Percentiles rank a stretch among this genome's conserved stretches.
These are phyloP conservation scores for Ditula angustiorana DNA, from an alignment of 2,888 invertebrate species.

Conservation along the genomic window DNA sequence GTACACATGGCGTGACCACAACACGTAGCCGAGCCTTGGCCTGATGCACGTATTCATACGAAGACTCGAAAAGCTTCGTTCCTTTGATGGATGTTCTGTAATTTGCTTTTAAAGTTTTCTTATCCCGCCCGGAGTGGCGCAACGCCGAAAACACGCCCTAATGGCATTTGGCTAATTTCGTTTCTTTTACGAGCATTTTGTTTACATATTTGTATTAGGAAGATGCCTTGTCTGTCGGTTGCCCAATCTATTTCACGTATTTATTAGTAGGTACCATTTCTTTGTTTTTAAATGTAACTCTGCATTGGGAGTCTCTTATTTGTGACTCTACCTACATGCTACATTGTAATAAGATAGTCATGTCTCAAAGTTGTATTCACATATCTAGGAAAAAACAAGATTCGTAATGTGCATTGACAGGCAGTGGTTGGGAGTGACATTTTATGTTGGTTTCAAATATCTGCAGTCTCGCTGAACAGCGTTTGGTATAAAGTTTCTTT, in stretches of 20 bases:
- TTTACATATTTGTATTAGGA: constrained; percentile 65
- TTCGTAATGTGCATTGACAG: constrained; percentile 1
- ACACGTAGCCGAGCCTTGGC: constrained; percentile 41
- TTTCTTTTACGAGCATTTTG: constrained; percentile 66
- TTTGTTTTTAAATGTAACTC: background rate
- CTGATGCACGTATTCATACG: constrained; percentile 19
- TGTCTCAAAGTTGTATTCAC: background rate
- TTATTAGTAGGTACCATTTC: constrained; percentile 45
- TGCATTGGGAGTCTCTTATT: background rate
- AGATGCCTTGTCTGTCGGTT: constrained; percentile 60
- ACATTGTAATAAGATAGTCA: constrained; percentile 8
- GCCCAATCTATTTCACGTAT: constrained; percentile 57
- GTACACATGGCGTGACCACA: constrained; percentile 48
- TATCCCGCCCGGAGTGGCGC: constrained; percentile 47
- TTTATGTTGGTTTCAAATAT: constrained; percentile 44
- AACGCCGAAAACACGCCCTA: constrained; percentile 43
- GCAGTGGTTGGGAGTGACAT: constrained; percentile 42
- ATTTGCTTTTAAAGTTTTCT: constrained; percentile 49
- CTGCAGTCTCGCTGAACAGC: constrained; percentile 42
- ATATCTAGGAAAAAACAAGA: background rate
- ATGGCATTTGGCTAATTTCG: constrained; percentile 62
- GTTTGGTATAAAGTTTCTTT: constrained; percentile 2
- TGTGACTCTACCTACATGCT: background rate
- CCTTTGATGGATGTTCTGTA: constrained; percentile 25
- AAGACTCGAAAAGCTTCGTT: constrained; percentile 5